Percentiles rank a stretch among this genome's conserved stretches.
Evolutionary conservation across 1,140 invertebrate species (phyloP).

Genomic region (Drosophila lowei): DNA sequence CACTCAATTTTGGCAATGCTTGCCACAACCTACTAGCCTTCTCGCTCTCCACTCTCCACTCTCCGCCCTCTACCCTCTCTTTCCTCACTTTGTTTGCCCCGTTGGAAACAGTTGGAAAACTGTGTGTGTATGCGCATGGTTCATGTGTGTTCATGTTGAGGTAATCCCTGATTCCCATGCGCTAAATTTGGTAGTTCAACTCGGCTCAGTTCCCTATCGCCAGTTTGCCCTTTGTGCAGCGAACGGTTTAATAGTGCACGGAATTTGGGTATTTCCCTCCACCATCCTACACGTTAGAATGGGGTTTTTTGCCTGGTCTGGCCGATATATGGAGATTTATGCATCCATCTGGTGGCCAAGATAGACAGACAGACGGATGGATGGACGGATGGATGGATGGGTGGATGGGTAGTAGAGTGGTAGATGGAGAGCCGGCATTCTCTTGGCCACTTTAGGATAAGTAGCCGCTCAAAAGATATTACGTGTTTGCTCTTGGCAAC

Average conservation of each 20-base stretch:
- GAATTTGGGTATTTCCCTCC: conserved; percentile 11
- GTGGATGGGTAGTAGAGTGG: no score
- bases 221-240: conserved; percentile 9
- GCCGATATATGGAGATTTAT: conserved; percentile 73
- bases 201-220: conserved; percentile 43
- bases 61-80: conserved; percentile 1
- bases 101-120: conserved; percentile 45
- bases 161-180: conserved; percentile 72
- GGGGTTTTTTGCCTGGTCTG: conserved; percentile 18
- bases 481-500: conserved; percentile 63
- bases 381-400: not conserved
- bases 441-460: conserved; percentile 40
- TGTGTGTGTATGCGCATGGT: not conserved
- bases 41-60: conserved; percentile 11
- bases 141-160: conserved; percentile 31
- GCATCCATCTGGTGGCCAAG: conserved; percentile 47
- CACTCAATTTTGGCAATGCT: conserved; percentile 68
- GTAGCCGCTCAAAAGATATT: conserved; percentile 69
- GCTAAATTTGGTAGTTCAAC: conserved; percentile 68
- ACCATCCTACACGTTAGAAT: conserved; percentile 5
- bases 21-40: conserved; percentile 27
- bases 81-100: no score
- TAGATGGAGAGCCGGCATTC: no score
- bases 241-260: conserved; percentile 49
- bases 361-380: conserved; percentile 47